Base-by-base conservation (phyloP, 2,888 invertebrate genomes). In the Masnerella sp. region DNA sequence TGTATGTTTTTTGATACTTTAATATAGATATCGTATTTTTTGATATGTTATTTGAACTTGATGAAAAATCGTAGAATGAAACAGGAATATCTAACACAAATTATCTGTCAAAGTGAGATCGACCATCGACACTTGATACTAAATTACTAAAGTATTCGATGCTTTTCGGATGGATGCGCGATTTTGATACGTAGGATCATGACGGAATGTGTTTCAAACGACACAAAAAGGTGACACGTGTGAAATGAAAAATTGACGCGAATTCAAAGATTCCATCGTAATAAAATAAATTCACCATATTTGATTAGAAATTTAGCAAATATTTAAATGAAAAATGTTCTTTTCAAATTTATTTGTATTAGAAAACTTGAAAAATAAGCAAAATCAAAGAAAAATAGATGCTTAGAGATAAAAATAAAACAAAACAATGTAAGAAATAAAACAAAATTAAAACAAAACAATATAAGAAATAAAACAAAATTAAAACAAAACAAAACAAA, bases 21-120 rank as follows among this genome's bases (percentile, higher is more conserved):
- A n/a, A n/a, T n/a, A n/a, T n/a, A n/a, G n/a, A n/a, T n/a, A n/a
- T n/a, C n/a, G n/a, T 25, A 4, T 25, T 25, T 7, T 7, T 25
- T 25, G 5, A 7, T 7, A 7, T 25, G 25, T 7, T 25, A 25
- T 51, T 51, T 14, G 8, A n/a, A 32, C 36, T 36, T 22, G 17
- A 38, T 11, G 38, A 36, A 22, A 14, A 34, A 36, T 51, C 14
- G 22, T 4, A 8, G 30, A 30, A 8, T 30, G 38, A 5, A 17
- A 7, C 14, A 14, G n/a, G 36, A 36, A 65, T 47, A 65, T 54
- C 14, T 47, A 17, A 58, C 42, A 36, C 28, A 43, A 67, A 59
- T 43, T 58, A 42, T 67, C 28, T 59, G 51, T 52, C 59, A 68
- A 34, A 68, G 59, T 32, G 43, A 58, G 67, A 58, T 51, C 51